Percentiles rank a stretch among this genome's conserved stretches.
Conservation (phyloP, 2,113 vertebrate genomes). For the Scalopus aquaticus region DNA sequence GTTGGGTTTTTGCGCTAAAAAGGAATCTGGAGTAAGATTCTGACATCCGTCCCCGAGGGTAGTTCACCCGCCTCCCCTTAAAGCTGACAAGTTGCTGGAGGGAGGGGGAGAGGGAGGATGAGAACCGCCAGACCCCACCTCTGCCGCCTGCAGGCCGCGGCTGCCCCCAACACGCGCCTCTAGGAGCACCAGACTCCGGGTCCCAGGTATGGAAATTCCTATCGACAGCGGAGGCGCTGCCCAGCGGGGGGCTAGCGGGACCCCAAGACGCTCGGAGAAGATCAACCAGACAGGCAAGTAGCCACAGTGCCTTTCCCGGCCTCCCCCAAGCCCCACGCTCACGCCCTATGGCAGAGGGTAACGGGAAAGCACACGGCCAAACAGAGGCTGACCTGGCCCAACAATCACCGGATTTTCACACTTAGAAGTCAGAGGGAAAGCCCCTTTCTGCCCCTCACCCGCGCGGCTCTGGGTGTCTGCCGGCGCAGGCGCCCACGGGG, state of each 20-base stretch:
- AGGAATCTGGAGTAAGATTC: neutral
- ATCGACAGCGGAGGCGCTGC: conserved; percentile 52
- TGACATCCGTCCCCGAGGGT: neutral
- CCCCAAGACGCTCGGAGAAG: conserved; percentile 52
- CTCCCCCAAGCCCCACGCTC: neutral
- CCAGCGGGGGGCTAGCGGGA: conserved; percentile 59
- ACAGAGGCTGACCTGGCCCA: conserved; percentile 81
- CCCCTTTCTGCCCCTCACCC: conserved; percentile 74
- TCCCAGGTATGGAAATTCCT: neutral
- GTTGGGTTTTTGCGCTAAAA: conserved; percentile 18
- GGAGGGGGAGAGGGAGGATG: neutral
- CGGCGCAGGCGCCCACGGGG: no score
- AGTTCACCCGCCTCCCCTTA: neutral
- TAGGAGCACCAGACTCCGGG: neutral
- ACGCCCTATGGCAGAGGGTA: conserved; percentile 61
- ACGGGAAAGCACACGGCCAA: conserved; percentile 77
- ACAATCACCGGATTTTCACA: conserved; percentile 68
- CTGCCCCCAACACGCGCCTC: no score
- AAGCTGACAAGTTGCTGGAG: conserved; percentile 27
- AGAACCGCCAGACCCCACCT: neutral
- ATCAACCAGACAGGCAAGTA: conserved; percentile 72
- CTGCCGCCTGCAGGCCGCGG: neutral
- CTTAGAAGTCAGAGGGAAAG: neutral
- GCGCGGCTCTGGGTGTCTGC: no score
- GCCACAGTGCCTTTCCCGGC: no score